Evolutionary conservation across 2,113 vertebrate genomes (phyloP).

Genomic region (Lynx canadensis): DNA sequence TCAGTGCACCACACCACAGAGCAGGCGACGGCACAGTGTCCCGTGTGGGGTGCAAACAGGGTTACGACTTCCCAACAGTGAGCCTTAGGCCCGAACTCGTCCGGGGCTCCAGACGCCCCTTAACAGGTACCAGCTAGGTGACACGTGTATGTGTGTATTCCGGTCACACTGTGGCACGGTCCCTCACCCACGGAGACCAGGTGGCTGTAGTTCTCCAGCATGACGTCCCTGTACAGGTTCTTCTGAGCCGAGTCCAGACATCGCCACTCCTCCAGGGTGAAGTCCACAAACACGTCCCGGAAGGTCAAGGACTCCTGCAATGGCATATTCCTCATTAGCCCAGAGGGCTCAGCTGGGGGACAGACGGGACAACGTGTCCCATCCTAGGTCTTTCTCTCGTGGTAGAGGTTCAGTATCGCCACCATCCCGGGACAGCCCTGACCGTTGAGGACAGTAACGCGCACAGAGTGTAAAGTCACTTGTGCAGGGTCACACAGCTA

Average conservation of each 20-base stretch:
- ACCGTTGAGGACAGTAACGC: not conserved
- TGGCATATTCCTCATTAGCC: not conserved
- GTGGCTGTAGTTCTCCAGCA: conserved; percentile 60
- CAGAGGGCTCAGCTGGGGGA: not conserved
- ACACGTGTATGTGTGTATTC: not conserved
- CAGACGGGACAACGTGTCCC: not conserved
- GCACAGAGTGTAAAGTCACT: not conserved
- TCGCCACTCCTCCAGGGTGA: conserved; percentile 48
- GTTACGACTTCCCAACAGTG: not conserved
- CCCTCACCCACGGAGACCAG: conserved; percentile 39
- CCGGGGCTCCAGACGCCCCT: not conserved
- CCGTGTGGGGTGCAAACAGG: not conserved
- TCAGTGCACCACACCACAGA: not conserved
- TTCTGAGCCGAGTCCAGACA: conserved; percentile 41
- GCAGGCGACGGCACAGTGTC: not conserved
- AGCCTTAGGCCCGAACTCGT: not conserved
- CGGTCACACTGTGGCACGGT: not conserved
- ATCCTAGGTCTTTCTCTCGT: not conserved
- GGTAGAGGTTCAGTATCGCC: not conserved
- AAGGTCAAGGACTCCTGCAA: conserved; percentile 54
- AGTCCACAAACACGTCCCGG: conserved; percentile 50
- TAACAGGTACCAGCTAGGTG: not conserved
- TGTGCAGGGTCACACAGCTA: not conserved
- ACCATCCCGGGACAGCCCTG: not conserved
- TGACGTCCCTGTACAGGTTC: conserved; percentile 44